These are phyloP conservation scores for Tachypleus tridentatus DNA, from an alignment of 1,140 invertebrate genomes.

Conservation along the genomic window DNA sequence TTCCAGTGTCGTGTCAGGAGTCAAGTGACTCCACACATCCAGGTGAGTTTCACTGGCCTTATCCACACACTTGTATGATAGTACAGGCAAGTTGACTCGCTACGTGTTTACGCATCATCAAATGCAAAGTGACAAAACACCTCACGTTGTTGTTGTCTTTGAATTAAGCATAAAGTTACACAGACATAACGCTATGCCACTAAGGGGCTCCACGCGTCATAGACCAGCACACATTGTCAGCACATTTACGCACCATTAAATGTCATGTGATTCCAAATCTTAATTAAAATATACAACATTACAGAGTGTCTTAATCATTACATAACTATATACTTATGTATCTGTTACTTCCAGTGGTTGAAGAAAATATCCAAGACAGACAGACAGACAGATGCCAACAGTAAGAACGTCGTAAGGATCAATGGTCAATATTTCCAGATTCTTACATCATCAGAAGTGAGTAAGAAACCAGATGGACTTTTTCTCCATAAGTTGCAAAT, in stretches of 20 bases:
- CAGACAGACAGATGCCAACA: neutral
- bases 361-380: slow-evolving; percentile 11
- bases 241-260: too few relatives aligned
- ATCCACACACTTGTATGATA: too few relatives aligned
- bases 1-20: neutral
- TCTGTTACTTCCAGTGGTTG: slow-evolving; percentile 17
- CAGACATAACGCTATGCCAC: too few relatives aligned
- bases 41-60: neutral
- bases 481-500: slow-evolving; percentile 27
- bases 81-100: too few relatives aligned
- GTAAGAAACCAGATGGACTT: slow-evolving; percentile 20
- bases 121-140: too few relatives aligned
- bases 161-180: too few relatives aligned
- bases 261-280: too few relatives aligned
- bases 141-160: too few relatives aligned
- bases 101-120: too few relatives aligned
- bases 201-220: too few relatives aligned
- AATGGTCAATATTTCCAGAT: slow-evolving; percentile 11
- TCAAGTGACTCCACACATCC: neutral
- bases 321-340: neutral
- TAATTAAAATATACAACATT: too few relatives aligned
- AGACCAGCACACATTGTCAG: too few relatives aligned
- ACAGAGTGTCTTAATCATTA: neutral
- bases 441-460: slow-evolving; percentile 18
- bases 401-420: slow-evolving; percentile 6